Percentiles rank a stretch among this genome's conserved stretches.
phyloP scores from a whole-genome alignment of 2,888 invertebrate species.

The Geophilus truncorum region DNA sequence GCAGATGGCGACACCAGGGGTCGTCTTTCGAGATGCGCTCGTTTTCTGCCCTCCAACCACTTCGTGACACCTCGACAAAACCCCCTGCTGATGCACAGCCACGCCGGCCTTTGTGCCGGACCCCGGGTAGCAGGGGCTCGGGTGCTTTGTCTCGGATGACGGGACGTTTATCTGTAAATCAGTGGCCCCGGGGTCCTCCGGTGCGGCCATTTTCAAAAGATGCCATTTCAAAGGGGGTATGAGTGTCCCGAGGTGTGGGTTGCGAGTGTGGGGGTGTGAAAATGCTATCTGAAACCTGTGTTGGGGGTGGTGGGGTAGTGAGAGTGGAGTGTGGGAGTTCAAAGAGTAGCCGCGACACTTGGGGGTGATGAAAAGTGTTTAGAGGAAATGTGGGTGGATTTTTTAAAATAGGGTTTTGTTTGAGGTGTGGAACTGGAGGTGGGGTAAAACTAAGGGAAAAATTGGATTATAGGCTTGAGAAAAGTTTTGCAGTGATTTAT shows the following conservation, averaged over 20 bases:
- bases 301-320: too few relatives aligned
- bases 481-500: too few relatives aligned
- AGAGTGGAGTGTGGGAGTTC: too few relatives aligned
- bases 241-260: not conserved
- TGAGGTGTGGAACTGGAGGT: too few relatives aligned
- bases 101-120: constrained; percentile 22
- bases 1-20: not conserved
- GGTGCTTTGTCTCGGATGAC: not conserved
- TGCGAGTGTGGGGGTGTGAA: too few relatives aligned
- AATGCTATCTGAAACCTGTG: too few relatives aligned
- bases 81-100: constrained; percentile 31
- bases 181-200: not conserved
- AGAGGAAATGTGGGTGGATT: too few relatives aligned
- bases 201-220: not conserved
- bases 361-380: too few relatives aligned
- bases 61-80: constrained; percentile 28
- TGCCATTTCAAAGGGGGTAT: not conserved
- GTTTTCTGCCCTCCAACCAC: constrained; percentile 33
- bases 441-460: too few relatives aligned
- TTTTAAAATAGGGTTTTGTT: too few relatives aligned
- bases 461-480: too few relatives aligned
- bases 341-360: too few relatives aligned
- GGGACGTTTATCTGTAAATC: not conserved
- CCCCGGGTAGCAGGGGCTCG: not conserved
- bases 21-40: constrained; percentile 6